phyloP scores from a whole-genome alignment of 2,888 invertebrate species.

The Scrobipalpa atriplicella region DNA sequence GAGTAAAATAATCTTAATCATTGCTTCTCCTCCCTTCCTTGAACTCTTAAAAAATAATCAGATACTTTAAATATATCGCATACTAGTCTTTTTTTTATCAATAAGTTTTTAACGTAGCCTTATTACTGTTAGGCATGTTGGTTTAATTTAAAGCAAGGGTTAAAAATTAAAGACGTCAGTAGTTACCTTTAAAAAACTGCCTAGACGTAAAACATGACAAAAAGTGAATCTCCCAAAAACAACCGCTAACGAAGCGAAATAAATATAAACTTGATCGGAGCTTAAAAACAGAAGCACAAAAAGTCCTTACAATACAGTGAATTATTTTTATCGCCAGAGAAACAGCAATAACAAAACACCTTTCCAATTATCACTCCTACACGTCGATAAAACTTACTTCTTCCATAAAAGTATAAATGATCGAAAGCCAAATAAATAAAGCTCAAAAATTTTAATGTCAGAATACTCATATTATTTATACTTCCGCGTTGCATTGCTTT shows the following conservation, averaged over 20 bases:
- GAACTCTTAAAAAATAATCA: no score
- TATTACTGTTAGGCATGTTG: no score
- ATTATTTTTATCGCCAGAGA: neutral
- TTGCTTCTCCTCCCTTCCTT: no score
- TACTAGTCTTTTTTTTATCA: no score
- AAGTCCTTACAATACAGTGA: neutral
- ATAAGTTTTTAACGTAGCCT: no score
- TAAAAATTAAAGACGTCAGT: no score
- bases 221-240: neutral
- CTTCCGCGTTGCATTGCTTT: conserved; percentile 5
- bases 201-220: neutral
- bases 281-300: conserved; percentile 2
- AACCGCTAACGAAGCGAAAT: neutral
- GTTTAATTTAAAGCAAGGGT: no score
- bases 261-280: neutral
- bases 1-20: no score
- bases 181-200: neutral
- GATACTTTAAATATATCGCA: no score
- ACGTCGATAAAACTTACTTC: neutral
- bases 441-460: conserved; percentile 13
- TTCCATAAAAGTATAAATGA: conserved; percentile 1
- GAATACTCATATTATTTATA: neutral
- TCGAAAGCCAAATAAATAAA: conserved; percentile 14
- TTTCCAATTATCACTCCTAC: neutral
- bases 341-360: neutral